phyloP scores from a whole-genome alignment of 2,113 vertebrate genomes.

The Oxygymnocypris stewartii region DNA sequence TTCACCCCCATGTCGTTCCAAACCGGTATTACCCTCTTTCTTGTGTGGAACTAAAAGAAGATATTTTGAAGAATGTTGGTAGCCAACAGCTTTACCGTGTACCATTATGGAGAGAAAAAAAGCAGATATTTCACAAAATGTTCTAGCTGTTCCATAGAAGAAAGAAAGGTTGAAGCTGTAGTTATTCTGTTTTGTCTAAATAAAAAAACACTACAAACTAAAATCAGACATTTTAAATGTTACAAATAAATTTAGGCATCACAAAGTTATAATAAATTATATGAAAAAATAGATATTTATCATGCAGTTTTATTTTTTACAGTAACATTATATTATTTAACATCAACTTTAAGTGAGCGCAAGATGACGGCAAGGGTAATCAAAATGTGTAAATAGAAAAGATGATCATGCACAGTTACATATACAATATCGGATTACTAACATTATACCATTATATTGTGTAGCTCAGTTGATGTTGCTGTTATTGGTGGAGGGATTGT shows the following conservation, averaged over 20 bases:
- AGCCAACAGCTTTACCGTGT: background rate
- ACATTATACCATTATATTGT: background rate
- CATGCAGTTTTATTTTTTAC: background rate
- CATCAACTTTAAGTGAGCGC: background rate
- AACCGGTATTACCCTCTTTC: background rate
- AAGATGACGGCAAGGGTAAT: too few relatives aligned
- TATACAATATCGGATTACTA: background rate
- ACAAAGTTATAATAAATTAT: background rate
- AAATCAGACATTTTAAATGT: background rate
- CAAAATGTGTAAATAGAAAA: background rate
- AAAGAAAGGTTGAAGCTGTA: too few relatives aligned
- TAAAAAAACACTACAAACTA: background rate
- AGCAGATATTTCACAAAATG: too few relatives aligned
- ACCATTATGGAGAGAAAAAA: too few relatives aligned
- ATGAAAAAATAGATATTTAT: background rate
- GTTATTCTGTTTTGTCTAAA: background rate
- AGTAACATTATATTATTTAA: background rate
- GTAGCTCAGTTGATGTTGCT: slow-evolving; percentile 25
- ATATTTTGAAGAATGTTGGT: background rate
- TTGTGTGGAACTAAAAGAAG: background rate
- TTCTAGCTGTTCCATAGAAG: background rate
- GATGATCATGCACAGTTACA: background rate
- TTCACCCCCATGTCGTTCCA: background rate
- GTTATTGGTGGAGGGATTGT: slow-evolving; percentile 73
- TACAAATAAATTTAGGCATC: background rate